Base-by-base conservation (phyloP, 1,140 invertebrate genomes). In the Camponotus pennsylvanicus region DNA sequence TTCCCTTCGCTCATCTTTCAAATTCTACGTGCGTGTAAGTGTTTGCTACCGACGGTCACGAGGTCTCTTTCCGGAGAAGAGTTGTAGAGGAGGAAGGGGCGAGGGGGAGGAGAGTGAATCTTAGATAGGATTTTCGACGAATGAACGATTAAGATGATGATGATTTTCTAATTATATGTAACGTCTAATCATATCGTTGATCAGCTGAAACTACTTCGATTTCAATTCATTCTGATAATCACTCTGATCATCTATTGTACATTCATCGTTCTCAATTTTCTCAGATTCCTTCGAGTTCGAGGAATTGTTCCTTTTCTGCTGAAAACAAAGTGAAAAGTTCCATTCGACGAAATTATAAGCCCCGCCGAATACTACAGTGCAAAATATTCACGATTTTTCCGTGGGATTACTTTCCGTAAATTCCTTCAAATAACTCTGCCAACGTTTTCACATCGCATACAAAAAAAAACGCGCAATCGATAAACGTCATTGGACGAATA, bases 391-490 rank as follows among this genome's bases (percentile, higher is more conserved):
- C 57, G 55, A 83, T 63, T 83, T 73, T 83, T 75, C 27, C 52
- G 15, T 27, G 9, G 79, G 67, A 82, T 82, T 73, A 61, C 37
- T 86, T 67, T 55, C 11, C 69, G 66, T 52, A 85, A 88, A 80
- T 80, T 83, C 67, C 79, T 88, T 82, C 86, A 86, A 89, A 90
- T 86, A 90, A 85, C 77, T 86, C 85, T 45, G 86, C 87, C 86
- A 75, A 86, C 80, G 71, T 88, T 86, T 66, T 59, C 27, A 21
- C 55, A 37, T 83, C 15, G 40, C 27, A n/a, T 40, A n/a, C 37
- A 11, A 15, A 69, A 57, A 71, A 45, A 45, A 66, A 59, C 7
- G 40, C 40, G 5, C 27, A 18, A 40, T 75, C 69, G 55, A 83
- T 75, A 55, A 13, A 9, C 9, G n/a, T n/a, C 59, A 37, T 61